Evolutionary conservation across 30 jellyfish, hydroid and myxozoan species (phyloP).

Genomic region (Chrysaora quinquecirrha): DNA sequence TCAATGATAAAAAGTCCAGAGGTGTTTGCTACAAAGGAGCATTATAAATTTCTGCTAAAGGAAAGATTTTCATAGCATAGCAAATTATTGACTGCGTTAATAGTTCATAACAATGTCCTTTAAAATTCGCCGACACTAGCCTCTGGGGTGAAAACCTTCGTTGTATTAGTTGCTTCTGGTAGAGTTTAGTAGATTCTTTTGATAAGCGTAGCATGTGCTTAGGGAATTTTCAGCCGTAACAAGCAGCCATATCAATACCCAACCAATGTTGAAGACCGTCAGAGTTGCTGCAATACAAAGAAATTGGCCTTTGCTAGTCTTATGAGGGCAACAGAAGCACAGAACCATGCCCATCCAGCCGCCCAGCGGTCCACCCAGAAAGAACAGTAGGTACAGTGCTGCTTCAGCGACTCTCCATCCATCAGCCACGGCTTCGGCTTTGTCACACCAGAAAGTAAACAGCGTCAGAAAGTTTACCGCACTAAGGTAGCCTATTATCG

Average conservation of each 20-base stretch:
- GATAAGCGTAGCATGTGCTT: neutral
- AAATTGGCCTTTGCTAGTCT: conserved; percentile 8
- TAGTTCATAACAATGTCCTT: too few relatives aligned
- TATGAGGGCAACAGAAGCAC: neutral
- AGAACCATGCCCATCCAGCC: conserved; percentile 30
- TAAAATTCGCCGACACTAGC: too few relatives aligned
- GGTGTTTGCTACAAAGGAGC: too few relatives aligned
- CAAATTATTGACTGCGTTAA: too few relatives aligned
- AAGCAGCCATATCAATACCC: neutral
- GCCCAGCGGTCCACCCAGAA: conserved; percentile 44
- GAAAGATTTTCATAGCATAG: too few relatives aligned
- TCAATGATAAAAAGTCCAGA: too few relatives aligned
- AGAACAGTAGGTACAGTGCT: neutral
- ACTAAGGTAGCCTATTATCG: neutral
- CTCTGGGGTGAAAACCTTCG: too few relatives aligned
- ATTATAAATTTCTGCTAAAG: too few relatives aligned
- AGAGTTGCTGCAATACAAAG: neutral
- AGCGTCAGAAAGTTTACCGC: conserved; percentile 7
- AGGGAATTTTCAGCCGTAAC: neutral
- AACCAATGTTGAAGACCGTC: neutral
- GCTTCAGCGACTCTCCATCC: conserved; percentile 41
- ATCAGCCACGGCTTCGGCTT: neutral
- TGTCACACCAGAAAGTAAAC: conserved; percentile 14
- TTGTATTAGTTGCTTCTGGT: too few relatives aligned
- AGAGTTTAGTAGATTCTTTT: too few relatives aligned